Evolutionary conservation across 2,888 invertebrate genomes (phyloP).

Genomic region (Philonicus albiceps): DNA sequence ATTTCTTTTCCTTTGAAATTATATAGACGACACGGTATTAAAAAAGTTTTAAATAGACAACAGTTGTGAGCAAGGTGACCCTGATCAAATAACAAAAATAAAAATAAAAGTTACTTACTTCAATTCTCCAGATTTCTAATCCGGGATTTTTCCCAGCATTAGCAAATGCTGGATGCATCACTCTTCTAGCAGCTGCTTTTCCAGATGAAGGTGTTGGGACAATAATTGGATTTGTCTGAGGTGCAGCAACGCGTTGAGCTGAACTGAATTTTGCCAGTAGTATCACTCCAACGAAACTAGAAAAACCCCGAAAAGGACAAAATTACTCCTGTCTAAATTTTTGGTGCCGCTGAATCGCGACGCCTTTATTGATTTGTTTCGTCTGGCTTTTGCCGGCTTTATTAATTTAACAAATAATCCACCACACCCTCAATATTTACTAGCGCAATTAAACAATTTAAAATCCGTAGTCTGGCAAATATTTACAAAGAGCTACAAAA

Average conservation of each 20-base stretch:
- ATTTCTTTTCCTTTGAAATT: background rate
- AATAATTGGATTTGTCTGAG: slow-evolving; percentile 54
- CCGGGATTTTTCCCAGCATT: slow-evolving; percentile 75
- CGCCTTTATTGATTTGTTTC: slow-evolving; percentile 4
- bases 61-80: background rate
- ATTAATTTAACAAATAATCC: background rate
- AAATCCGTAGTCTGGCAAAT: background rate
- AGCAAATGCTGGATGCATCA: slow-evolving; percentile 73
- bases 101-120: slow-evolving; percentile 67
- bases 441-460: background rate
- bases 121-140: slow-evolving; percentile 81
- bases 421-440: background rate
- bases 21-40: background rate
- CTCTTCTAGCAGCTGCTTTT: slow-evolving; percentile 55
- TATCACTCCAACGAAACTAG: background rate
- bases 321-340: background rate
- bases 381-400: background rate
- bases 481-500: background rate
- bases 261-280: slow-evolving; percentile 52
- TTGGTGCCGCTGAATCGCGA: background rate
- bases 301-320: background rate
- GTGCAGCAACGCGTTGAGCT: slow-evolving; percentile 45
- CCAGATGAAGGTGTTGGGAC: slow-evolving; percentile 50
- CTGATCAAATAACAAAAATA: background rate
- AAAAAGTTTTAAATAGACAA: background rate